Conservation (phyloP, 1,140 invertebrate genomes). For the Radopholus similis region DNA sequence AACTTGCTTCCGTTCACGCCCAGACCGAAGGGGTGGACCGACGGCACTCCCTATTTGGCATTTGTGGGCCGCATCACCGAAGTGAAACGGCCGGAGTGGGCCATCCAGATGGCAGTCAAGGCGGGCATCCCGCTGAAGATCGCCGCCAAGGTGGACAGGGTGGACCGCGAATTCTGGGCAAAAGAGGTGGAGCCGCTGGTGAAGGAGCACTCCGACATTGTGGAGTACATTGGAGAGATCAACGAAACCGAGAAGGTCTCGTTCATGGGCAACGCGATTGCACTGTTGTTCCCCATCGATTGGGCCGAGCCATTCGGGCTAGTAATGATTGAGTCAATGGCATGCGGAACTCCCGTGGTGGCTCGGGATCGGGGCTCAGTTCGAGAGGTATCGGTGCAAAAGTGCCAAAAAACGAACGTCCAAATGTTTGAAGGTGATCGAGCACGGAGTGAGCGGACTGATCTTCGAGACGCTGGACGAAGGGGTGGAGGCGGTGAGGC, state of each 20-base stretch:
- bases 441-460: conserved; percentile 13
- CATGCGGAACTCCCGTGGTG: conserved; percentile 27
- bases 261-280: conserved; percentile 23
- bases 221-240: conserved; percentile 21
- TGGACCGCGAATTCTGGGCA: not conserved
- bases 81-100: conserved; percentile 8
- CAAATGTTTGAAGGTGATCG: not conserved
- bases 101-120: conserved; percentile 18
- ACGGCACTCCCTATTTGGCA: conserved; percentile 5
- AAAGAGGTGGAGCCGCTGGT: conserved; percentile 10
- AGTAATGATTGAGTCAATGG: conserved; percentile 22
- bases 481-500: conserved; percentile 18
- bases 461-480: conserved; percentile 11
- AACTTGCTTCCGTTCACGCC: not conserved
- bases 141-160: conserved; percentile 13
- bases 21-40: not conserved
- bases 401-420: not conserved
- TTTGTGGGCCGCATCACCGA: conserved; percentile 10
- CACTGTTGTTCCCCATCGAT: conserved; percentile 21
- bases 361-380: conserved; percentile 20
- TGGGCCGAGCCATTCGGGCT: conserved; percentile 29
- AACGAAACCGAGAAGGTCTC: conserved; percentile 14
- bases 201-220: not conserved
- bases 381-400: conserved; percentile 9
- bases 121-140: conserved; percentile 16